Percentiles rank a stretch among this genome's conserved stretches.
phyloP scores from a whole-genome alignment of 1,140 invertebrate species.

The Camponotus floridanus region DNA sequence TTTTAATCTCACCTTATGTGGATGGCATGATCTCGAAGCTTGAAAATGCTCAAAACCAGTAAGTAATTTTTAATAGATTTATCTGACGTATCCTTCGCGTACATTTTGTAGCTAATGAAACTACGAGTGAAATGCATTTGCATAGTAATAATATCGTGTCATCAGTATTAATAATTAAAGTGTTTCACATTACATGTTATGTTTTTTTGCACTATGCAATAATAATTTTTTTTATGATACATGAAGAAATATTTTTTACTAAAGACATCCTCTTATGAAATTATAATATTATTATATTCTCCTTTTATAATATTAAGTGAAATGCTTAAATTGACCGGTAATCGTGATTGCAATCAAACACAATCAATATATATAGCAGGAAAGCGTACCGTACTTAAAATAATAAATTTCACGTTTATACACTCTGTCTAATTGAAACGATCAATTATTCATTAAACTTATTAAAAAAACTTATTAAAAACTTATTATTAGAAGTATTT shows the following conservation, averaged over 20 bases:
- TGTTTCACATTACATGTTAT: background rate
- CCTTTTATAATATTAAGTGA: too few relatives aligned
- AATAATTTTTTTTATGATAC: background rate
- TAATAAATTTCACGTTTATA: too few relatives aligned
- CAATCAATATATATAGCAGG: too few relatives aligned
- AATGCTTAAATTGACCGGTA: too few relatives aligned
- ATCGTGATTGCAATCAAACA: too few relatives aligned
- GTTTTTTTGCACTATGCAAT: background rate
- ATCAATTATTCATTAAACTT: too few relatives aligned
- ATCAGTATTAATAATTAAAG: conserved; percentile 20
- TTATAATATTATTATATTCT: too few relatives aligned
- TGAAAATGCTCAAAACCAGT: background rate
- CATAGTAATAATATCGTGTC: background rate
- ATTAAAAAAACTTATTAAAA: too few relatives aligned
- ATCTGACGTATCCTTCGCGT: background rate
- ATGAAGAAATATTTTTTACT: background rate
- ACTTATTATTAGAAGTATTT: too few relatives aligned
- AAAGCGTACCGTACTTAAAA: too few relatives aligned
- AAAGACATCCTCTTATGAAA: background rate
- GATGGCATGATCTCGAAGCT: background rate
- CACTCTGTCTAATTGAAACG: too few relatives aligned
- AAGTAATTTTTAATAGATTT: background rate
- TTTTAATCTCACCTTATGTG: background rate
- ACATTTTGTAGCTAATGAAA: background rate
- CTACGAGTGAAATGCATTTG: conserved; percentile 4